phyloP scores from a whole-genome alignment of 2,797 vertebrate species.

The Erethizon dorsatum region DNA sequence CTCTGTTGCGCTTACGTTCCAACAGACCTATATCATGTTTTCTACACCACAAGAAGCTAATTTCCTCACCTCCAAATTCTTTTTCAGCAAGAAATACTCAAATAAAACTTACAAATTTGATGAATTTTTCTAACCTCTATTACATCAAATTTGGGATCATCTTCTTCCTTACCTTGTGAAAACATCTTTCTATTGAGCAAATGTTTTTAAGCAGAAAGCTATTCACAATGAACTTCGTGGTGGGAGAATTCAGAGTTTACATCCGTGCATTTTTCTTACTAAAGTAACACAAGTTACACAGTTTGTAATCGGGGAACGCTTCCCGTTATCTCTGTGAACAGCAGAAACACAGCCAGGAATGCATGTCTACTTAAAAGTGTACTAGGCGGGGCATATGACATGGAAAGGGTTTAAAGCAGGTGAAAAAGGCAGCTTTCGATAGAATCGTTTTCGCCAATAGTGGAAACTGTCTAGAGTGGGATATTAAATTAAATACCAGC shows the following conservation, averaged over 20 bases:
- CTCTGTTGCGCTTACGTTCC: background rate
- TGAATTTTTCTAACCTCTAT: background rate
- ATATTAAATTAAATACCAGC: constrained; percentile 3
- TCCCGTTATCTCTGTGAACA: background rate
- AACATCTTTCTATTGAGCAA: background rate
- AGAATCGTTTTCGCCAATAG: background rate
- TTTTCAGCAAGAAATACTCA: background rate
- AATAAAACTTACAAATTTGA: background rate
- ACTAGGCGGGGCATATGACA: too few species aligned
- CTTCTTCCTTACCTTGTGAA: background rate
- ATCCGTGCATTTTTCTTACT: background rate
- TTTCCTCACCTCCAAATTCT: background rate
- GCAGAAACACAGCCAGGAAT: background rate
- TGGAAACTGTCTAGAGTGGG: background rate
- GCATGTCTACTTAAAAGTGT: background rate
- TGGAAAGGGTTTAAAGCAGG: background rate
- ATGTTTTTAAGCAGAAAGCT: background rate
- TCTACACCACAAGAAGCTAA: background rate
- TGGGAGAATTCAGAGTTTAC: background rate
- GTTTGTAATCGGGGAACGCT: background rate
- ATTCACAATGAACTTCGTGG: background rate
- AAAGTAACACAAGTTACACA: background rate
- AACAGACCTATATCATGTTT: background rate
- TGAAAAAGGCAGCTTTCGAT: background rate
- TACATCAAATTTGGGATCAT: background rate